Percentiles rank a stretch among this genome's conserved stretches.
phyloP scores from a whole-genome alignment of 2,113 vertebrate species.

The Ahaetulla prasina region DNA sequence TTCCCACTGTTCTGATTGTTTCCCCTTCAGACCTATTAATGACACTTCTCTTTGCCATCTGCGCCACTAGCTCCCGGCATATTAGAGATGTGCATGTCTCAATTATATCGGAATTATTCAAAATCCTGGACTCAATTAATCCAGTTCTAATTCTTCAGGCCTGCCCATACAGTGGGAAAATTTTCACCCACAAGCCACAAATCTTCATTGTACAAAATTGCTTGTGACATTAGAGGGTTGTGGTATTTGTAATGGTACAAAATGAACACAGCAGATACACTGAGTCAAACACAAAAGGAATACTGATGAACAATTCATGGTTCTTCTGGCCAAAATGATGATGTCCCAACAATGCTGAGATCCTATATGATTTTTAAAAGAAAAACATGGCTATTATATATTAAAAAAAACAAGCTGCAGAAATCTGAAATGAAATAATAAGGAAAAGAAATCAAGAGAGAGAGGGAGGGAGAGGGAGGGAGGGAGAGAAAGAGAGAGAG shows the following conservation, averaged over 20 bases:
- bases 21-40: background rate
- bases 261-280: background rate
- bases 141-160: background rate
- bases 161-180: background rate
- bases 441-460: background rate
- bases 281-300: background rate
- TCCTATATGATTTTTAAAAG: background rate
- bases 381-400: background rate
- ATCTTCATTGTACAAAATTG: background rate
- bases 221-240: background rate
- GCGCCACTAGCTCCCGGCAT: background rate
- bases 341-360: background rate
- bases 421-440: background rate
- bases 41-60: background rate
- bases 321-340: background rate
- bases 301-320: background rate
- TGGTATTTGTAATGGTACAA: background rate
- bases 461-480: no score
- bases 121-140: conserved; percentile 7
- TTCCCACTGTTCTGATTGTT: background rate
- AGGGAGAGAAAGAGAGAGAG: background rate
- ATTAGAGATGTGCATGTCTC: background rate
- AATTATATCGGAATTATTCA: background rate
- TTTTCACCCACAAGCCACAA: background rate
- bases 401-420: background rate